Conservation (phyloP, 1,140 invertebrate species). For the Pararge aegeria region DNA sequence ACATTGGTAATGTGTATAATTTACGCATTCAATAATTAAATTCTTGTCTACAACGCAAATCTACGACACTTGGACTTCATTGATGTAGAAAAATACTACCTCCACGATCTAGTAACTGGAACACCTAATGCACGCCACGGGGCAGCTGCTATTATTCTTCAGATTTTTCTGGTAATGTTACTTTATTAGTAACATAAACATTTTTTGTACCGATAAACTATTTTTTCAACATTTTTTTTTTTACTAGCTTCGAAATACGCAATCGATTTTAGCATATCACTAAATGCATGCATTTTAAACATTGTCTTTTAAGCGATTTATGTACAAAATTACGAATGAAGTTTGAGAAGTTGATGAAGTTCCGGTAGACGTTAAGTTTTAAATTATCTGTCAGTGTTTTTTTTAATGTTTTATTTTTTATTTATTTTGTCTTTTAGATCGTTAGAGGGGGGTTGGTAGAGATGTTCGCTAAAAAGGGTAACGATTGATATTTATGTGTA, state of each 20-base stretch:
- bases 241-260: neutral
- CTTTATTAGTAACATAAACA: no score
- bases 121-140: no score
- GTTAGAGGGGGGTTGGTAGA: slow-evolving; percentile 16
- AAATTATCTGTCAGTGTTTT: slow-evolving; percentile 18
- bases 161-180: no score
- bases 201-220: neutral
- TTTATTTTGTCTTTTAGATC: slow-evolving; percentile 10
- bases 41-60: no score
- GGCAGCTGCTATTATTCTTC: no score
- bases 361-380: slow-evolving; percentile 12
- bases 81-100: no score
- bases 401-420: slow-evolving; percentile 15
- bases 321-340: slow-evolving; percentile 18
- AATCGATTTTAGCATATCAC: slow-evolving; percentile 4
- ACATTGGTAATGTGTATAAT: no score
- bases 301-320: slow-evolving; percentile 3
- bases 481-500: neutral
- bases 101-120: no score
- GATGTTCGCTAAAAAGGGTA: neutral
- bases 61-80: no score
- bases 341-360: slow-evolving; percentile 9
- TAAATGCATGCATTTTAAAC: slow-evolving; percentile 12
- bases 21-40: no score
- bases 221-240: neutral